These are phyloP conservation scores for Exephanes ischioxanthus DNA, from an alignment of 2,888 invertebrate species.

Conservation along the genomic window DNA sequence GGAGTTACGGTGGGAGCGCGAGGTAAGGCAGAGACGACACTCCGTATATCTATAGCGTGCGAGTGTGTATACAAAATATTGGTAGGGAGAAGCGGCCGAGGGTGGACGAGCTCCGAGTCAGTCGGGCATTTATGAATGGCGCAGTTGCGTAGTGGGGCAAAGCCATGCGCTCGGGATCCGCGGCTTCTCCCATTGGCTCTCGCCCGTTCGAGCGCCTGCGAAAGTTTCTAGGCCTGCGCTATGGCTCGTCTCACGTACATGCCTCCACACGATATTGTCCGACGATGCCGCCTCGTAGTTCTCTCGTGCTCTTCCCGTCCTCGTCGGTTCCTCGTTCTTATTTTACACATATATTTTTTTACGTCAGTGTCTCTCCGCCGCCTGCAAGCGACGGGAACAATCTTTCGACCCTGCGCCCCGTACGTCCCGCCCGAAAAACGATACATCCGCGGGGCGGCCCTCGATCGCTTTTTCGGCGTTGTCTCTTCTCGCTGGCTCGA, in stretches of 20 bases:
- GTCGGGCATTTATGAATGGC: slow-evolving; percentile 80
- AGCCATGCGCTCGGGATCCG: slow-evolving; percentile 49
- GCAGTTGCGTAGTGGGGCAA: slow-evolving; percentile 74
- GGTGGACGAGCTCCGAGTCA: slow-evolving; percentile 43
- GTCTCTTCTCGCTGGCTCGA: background rate
- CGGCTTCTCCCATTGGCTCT: slow-evolving; percentile 25
- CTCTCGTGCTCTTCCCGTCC: background rate
- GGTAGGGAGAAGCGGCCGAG: slow-evolving; percentile 26
- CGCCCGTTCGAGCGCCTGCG: slow-evolving; percentile 1
- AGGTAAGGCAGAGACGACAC: slow-evolving; percentile 11
- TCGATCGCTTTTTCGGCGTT: slow-evolving; percentile 23
- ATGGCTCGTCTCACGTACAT: background rate
- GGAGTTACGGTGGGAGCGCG: background rate
- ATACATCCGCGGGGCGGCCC: slow-evolving; percentile 75
- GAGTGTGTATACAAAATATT: slow-evolving; percentile 25
- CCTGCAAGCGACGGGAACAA: slow-evolving; percentile 20
- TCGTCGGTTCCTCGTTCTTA: too few species aligned
- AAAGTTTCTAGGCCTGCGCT: slow-evolving; percentile 10
- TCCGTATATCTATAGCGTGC: background rate
- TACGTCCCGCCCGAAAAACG: slow-evolving; percentile 63
- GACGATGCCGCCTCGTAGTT: slow-evolving; percentile 2
- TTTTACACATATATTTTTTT: background rate
- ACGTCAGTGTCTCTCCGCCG: background rate
- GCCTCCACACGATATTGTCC: background rate
- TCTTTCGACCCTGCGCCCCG: slow-evolving; percentile 22